Percentiles rank a stretch among this genome's conserved stretches.
phyloP scores from a whole-genome alignment of 2,797 vertebrate genomes.

The Pseudocheirus occidentalis region DNA sequence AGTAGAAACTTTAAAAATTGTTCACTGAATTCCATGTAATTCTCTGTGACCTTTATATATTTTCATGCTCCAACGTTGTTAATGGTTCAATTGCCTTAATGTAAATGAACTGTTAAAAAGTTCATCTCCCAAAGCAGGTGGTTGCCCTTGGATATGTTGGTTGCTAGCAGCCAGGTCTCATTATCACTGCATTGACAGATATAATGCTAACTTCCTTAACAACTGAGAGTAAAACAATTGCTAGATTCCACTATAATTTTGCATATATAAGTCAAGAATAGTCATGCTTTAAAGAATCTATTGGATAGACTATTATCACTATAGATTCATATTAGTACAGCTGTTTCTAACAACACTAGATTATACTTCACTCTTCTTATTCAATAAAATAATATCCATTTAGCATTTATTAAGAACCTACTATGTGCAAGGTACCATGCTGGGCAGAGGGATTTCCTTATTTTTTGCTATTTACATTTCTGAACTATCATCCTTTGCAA shows the following conservation, averaged over 20 bases:
- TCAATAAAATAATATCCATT: background rate
- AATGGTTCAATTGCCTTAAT: background rate
- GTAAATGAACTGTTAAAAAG: background rate
- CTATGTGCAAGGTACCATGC: background rate
- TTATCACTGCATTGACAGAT: background rate
- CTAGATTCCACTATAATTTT: background rate
- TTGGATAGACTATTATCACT: background rate
- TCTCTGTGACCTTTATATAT: background rate
- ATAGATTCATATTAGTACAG: background rate
- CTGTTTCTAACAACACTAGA: background rate
- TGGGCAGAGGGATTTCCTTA: background rate
- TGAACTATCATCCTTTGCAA: background rate
- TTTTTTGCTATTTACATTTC: background rate
- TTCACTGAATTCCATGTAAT: background rate
- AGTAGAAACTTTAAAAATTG: background rate
- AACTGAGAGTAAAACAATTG: background rate
- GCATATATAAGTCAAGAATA: background rate
- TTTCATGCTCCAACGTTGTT: background rate
- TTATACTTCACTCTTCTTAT: background rate
- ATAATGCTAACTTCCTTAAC: background rate
- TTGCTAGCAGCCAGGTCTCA: background rate
- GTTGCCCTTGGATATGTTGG: background rate
- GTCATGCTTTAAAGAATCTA: background rate
- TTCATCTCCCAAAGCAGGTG: background rate
- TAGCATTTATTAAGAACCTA: background rate